Evolutionary conservation across 1,140 invertebrate genomes (phyloP).

Genomic region (Chymomyza costata): DNA sequence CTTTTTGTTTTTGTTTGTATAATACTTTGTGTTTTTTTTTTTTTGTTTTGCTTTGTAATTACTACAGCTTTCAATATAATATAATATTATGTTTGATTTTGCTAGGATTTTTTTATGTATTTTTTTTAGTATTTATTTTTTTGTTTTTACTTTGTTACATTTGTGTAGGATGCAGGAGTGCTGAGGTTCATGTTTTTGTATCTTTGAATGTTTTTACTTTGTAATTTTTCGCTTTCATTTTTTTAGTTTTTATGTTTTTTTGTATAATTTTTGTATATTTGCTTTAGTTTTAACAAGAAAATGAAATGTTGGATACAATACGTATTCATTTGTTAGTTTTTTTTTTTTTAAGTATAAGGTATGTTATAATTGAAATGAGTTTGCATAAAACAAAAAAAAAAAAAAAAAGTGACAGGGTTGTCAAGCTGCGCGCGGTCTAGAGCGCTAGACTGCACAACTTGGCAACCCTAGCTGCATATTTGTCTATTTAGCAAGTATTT

Average conservation of each 20-base stretch:
- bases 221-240: conserved; percentile 57
- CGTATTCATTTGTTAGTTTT: conserved; percentile 36
- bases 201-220: conserved; percentile 69
- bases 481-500: conserved; percentile 61
- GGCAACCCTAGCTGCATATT: conserved; percentile 31
- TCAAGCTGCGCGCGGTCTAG: too few species aligned
- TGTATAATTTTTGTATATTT: conserved; percentile 56
- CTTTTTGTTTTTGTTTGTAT: conserved; percentile 31
- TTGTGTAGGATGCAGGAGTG: conserved; percentile 74
- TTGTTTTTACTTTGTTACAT: conserved; percentile 56
- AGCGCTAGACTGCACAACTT: conserved; percentile 21
- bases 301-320: conserved; percentile 62
- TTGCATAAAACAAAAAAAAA: too few species aligned
- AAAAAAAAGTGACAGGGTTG: too few species aligned
- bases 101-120: conserved; percentile 61
- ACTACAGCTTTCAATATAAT: conserved; percentile 22
- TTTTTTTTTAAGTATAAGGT: conserved; percentile 3
- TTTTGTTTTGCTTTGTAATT: conserved; percentile 24
- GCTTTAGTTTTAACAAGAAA: conserved; percentile 70
- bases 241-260: conserved; percentile 33
- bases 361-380: background rate
- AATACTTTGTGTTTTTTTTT: too few species aligned
- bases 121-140: conserved; percentile 26
- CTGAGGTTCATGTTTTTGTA: conserved; percentile 75
- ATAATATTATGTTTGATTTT: conserved; percentile 48